Conservation (phyloP, 2,888 invertebrate species). For the Allolobophora icterica region DNA sequence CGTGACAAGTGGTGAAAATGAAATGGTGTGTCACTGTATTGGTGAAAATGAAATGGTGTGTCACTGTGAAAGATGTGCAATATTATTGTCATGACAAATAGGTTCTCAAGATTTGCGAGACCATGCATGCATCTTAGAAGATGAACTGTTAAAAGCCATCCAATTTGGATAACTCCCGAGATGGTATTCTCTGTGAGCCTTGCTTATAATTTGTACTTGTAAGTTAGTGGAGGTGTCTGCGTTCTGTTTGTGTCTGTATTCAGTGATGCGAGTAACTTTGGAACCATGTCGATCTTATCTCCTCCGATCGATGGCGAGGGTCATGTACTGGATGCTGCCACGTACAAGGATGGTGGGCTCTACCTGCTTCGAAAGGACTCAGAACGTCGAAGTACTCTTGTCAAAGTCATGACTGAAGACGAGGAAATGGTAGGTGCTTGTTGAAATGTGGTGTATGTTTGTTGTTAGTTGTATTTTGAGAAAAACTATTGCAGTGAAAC, state of each 20-base stretch:
- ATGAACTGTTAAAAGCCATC: too few relatives aligned
- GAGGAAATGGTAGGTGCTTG: constrained; percentile 41
- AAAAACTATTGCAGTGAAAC: too few relatives aligned
- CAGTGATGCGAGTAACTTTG: constrained; percentile 11
- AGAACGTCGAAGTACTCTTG: constrained; percentile 88
- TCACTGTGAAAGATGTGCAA: too few relatives aligned
- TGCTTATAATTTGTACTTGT: neutral
- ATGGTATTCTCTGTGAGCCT: neutral
- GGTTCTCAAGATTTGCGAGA: too few relatives aligned
- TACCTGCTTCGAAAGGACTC: constrained; percentile 96
- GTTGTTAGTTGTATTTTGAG: too few relatives aligned
- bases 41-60: too few relatives aligned
- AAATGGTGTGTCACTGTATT: neutral
- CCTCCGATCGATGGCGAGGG: constrained; percentile 25
- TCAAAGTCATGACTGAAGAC: constrained; percentile 76
- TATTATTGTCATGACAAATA: too few relatives aligned
- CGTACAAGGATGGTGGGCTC: constrained; percentile 72
- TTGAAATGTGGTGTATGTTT: neutral
- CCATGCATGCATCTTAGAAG: too few relatives aligned
- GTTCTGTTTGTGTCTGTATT: neutral
- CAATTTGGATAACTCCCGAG: neutral
- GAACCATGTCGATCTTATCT: constrained; percentile 19
- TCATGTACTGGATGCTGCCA: constrained; percentile 40
- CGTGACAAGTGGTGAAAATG: neutral
- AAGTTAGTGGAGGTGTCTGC: neutral